phyloP scores from a whole-genome alignment of 2,797 vertebrate species.

The Moxostoma hubbsi region DNA sequence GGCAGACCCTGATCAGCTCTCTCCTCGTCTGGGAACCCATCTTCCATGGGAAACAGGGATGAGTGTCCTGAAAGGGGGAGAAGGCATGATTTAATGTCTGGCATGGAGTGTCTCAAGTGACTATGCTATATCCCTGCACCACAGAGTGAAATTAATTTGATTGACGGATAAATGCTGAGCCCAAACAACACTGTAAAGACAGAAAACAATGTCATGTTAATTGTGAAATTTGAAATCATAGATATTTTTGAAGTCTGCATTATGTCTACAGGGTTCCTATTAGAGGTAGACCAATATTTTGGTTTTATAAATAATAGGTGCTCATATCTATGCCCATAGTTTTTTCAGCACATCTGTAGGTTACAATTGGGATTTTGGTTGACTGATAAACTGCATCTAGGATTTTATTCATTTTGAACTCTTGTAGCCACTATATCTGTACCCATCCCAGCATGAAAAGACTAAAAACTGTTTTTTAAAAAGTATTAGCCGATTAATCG shows the following conservation, averaged over 20 bases:
- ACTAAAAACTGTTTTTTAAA: too few relatives aligned
- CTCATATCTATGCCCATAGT: too few relatives aligned
- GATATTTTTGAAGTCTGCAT: background rate
- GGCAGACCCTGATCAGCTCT: conserved; percentile 92
- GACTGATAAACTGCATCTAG: too few relatives aligned
- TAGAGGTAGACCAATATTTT: too few relatives aligned
- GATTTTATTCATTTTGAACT: too few relatives aligned
- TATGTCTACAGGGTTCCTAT: conserved; percentile 6
- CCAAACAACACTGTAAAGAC: background rate
- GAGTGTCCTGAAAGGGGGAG: conserved; percentile 85
- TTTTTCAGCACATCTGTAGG: too few relatives aligned
- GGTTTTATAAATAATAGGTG: too few relatives aligned
- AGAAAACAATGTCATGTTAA: conserved; percentile 7
- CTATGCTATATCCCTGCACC: background rate
- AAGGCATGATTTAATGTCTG: conserved; percentile 13
- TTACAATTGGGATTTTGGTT: too few relatives aligned
- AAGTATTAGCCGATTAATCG: too few relatives aligned
- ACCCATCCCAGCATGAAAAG: too few relatives aligned
- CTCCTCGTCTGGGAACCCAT: conserved; percentile 95
- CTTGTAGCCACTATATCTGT: too few relatives aligned
- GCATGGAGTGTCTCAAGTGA: background rate
- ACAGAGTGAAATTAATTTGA: background rate
- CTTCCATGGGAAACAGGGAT: conserved; percentile 98
- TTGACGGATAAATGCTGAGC: conserved; percentile 1
- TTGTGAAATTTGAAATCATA: background rate